These are phyloP conservation scores for sheep (Ovis aries) DNA, from an alignment of 2,113 vertebrate species.

Conservation along the genomic window ARS-UI_Ramb_v3.0 NC_056056.1:206509501-206510000, in stretches of 20 bases:
- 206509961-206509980: conserved; percentile 59
- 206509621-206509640: not conserved
- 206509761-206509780: not conserved
- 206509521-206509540: conserved; percentile 45
- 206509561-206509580: not conserved
- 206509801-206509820: not conserved
- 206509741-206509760: not conserved
- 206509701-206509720: not conserved
- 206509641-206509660: not conserved
- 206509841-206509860: not conserved
- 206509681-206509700: not conserved
- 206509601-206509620: conserved; percentile 9
- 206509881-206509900: not conserved
- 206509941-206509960: conserved; percentile 7
- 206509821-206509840: not conserved
- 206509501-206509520: conserved; percentile 38
- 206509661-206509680: not conserved
- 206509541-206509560: conserved; percentile 32
- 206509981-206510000: conserved; percentile 25
- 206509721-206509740: not conserved
- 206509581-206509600: conserved; percentile 48
- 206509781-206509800: not conserved
- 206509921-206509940: not conserved
- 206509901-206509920: not conserved
- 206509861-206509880: not conserved